These are phyloP conservation scores for Agrochola litura DNA, from an alignment of 2,888 invertebrate genomes.

Conservation along the genomic window DNA sequence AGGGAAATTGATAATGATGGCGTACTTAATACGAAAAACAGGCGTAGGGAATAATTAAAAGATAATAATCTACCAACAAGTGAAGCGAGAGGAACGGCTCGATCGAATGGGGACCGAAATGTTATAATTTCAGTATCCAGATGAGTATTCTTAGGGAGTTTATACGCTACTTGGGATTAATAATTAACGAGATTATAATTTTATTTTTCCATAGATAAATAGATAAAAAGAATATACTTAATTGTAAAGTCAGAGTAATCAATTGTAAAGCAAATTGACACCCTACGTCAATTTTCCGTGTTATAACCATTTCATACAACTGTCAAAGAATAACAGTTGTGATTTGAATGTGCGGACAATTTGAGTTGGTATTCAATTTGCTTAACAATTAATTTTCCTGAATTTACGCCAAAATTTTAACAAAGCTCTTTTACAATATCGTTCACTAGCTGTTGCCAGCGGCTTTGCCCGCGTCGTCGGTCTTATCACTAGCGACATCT, in stretches of 20 bases:
- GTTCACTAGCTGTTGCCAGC: too few species aligned
- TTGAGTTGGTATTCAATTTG: background rate
- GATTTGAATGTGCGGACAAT: background rate
- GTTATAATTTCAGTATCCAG: conserved; percentile 66
- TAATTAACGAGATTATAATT: too few species aligned
- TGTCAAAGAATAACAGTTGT: background rate
- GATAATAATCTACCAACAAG: conserved; percentile 70
- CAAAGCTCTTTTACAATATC: too few species aligned
- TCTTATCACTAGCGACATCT: too few species aligned
- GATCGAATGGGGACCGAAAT: conserved; percentile 66
- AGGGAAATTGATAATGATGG: conserved; percentile 50
- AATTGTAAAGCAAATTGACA: background rate
- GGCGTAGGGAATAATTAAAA: conserved; percentile 69
- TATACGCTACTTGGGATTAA: background rate
- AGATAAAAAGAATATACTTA: too few species aligned
- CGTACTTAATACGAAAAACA: conserved; percentile 58
- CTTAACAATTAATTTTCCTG: too few species aligned
- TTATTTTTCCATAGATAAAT: too few species aligned
- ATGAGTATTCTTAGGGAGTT: conserved; percentile 55
- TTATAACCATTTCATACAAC: background rate
- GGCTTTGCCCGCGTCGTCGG: too few species aligned
- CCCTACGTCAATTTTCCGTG: background rate
- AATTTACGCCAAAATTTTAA: too few species aligned
- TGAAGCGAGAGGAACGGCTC: conserved; percentile 66
- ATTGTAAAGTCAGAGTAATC: too few species aligned